Evolutionary conservation across 2,797 vertebrate genomes (phyloP).

Genomic region (Sebastes alutus): DNA sequence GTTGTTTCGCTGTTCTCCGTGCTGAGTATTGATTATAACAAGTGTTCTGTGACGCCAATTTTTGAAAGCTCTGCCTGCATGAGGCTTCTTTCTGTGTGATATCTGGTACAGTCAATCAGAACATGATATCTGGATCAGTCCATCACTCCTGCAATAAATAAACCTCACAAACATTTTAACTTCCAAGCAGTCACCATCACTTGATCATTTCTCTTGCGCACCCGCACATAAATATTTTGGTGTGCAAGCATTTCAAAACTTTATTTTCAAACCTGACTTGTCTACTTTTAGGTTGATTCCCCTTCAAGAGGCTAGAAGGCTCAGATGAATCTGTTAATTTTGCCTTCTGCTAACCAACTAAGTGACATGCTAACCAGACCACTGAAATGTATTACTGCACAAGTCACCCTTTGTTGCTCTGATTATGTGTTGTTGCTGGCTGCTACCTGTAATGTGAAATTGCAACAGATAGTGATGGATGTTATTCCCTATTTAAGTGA

Average conservation of each 20-base stretch:
- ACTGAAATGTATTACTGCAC: conserved; percentile 67
- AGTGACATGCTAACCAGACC: conserved; percentile 56
- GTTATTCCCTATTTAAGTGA: conserved; percentile 44
- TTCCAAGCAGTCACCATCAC: neutral
- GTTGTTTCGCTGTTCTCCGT: too few species aligned
- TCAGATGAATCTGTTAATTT: conserved; percentile 38
- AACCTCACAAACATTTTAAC: neutral
- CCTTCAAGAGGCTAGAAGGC: conserved; percentile 9
- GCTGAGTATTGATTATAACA: too few species aligned
- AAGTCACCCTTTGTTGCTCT: conserved; percentile 38
- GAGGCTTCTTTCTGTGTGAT: too few species aligned
- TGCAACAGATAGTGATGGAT: conserved; percentile 57
- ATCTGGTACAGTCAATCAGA: too few species aligned
- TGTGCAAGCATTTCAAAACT: neutral
- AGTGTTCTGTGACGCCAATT: too few species aligned
- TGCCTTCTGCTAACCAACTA: conserved; percentile 40
- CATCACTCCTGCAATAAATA: conserved; percentile 48
- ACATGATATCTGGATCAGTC: too few species aligned
- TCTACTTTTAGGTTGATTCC: neutral
- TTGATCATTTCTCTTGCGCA: neutral
- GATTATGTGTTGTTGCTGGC: conserved; percentile 41
- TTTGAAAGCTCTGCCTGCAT: too few species aligned
- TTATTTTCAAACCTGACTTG: neutral
- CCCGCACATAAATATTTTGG: neutral
- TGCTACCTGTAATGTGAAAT: conserved; percentile 55